Conservation (phyloP, 2,888 invertebrate species). For the Deilephila porcellus region DNA sequence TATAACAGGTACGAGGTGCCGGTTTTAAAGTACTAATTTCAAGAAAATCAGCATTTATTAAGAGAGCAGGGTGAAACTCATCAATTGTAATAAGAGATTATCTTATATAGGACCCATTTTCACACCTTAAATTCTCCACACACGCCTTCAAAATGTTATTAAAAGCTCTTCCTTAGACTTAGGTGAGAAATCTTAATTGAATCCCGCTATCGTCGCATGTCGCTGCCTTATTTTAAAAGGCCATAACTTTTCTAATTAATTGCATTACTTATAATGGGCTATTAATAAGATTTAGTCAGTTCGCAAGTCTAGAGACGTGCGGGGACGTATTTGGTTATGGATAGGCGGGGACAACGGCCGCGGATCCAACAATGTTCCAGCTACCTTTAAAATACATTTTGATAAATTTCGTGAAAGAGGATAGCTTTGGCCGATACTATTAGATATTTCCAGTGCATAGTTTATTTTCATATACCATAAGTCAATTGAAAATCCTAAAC, state of each 20-base stretch:
- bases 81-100: no score
- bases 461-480: neutral
- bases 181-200: constrained; percentile 6
- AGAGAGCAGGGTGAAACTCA: no score
- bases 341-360: neutral
- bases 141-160: neutral
- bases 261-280: constrained; percentile 26
- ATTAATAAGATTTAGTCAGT: constrained; percentile 31
- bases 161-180: neutral
- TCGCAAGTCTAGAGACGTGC: constrained; percentile 28
- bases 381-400: no score
- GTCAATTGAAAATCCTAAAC: neutral
- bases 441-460: no score
- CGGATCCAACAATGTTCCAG: neutral
- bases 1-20: no score
- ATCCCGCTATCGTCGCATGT: neutral
- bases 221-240: constrained; percentile 12
- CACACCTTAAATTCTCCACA: neutral
- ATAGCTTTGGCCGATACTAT: no score
- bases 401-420: no score
- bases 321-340: neutral
- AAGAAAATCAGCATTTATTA: no score
- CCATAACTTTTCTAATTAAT: constrained; percentile 27
- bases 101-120: neutral
- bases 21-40: no score